Base-by-base conservation (phyloP, 2,797 vertebrate species). In the Falco concolor region DNA sequence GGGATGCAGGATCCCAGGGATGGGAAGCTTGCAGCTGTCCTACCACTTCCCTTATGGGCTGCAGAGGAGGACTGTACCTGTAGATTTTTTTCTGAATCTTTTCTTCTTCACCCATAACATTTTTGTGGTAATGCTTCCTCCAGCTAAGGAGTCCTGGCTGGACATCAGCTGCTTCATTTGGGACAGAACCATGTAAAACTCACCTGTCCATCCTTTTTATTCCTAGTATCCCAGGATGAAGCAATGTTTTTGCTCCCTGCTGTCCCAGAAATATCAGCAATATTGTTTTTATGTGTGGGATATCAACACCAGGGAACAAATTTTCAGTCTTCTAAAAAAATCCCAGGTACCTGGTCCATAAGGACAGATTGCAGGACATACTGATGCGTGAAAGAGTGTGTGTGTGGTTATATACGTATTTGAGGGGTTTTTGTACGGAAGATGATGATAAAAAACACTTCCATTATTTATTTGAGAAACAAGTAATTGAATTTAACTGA, bases 361-460 rank as follows among this genome's bases (percentile, higher is more conserved):
- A 54, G 40, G 56, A 45, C 13, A 36, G 21, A 52, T 86, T 50
- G 34, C 23, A n/a, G 30, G 65, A 59, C 44, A 69, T 56, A 77
- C 5, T 13, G 59, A 5, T 44, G 32, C 14, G 4, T 57, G 28
- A 67, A 54, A 20, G 10, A 45, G n/a, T 7, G 2, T 9, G 20
- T 64, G 54, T 21, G 24, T 75, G 23, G 24, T 32, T 65, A 17
- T n/a, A 0, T 54, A 1, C 2, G 1, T 63, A 18, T 47, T 20
- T 56, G 49, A 80, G 10, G 30, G 38, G 8, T 13, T 78, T 85
- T 89, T 20, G 27, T 87, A 8, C 16, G 60, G 40, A 14, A 68
- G 22, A 22, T 30, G 80, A 47, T 74, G 57, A 30, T 38, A 49
- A 73, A 92, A 87, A 89, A 7, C 8, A 4, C 6, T 87, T 76